A percentile compares a stretch with the other conserved stretches of the same genome.
Conservation (phyloP, 2,113 vertebrate species). For the Cololabis saira region DNA sequence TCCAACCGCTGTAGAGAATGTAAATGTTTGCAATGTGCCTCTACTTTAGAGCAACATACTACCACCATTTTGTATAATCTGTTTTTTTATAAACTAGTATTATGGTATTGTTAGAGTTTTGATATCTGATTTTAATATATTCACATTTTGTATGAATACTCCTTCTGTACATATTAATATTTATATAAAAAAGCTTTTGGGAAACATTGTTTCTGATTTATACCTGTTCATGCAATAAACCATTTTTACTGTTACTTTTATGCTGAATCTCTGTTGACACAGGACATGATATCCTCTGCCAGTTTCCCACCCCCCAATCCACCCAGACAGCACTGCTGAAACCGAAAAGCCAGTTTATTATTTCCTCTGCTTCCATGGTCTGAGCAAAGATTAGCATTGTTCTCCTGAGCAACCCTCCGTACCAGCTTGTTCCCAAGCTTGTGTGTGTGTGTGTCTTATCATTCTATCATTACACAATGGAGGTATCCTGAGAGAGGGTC, state of each 20-base stretch:
- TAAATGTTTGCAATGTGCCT: conserved; percentile 44
- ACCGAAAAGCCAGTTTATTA: conserved; percentile 41
- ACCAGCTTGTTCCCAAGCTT: conserved; percentile 73
- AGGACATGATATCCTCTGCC: conserved; percentile 22
- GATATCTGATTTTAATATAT: conserved; percentile 43
- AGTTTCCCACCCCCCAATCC: conserved; percentile 5
- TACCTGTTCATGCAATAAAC: conserved; percentile 59
- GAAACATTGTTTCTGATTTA: conserved; percentile 44
- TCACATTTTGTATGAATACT: conserved; percentile 51
- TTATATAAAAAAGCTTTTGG: conserved; percentile 47
- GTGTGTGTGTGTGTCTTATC: not conserved
- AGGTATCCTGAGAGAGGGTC: conserved; percentile 62
- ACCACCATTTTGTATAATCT: conserved; percentile 28
- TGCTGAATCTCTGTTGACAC: conserved; percentile 31
- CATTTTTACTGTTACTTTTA: conserved; percentile 27
- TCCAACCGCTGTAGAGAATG: conserved; percentile 43
- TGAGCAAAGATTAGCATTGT: conserved; percentile 67
- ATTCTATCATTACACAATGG: conserved; percentile 66
- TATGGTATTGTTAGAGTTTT: conserved; percentile 39
- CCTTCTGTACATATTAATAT: conserved; percentile 42
- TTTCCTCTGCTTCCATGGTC: conserved; percentile 66
- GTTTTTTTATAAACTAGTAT: conserved; percentile 25
- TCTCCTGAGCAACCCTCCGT: conserved; percentile 59
- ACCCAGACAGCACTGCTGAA: too few relatives aligned
- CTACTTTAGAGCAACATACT: conserved; percentile 31